These are phyloP conservation scores for Hylia prasina DNA, from an alignment of 2,113 vertebrate genomes.

Conservation along the genomic window DNA sequence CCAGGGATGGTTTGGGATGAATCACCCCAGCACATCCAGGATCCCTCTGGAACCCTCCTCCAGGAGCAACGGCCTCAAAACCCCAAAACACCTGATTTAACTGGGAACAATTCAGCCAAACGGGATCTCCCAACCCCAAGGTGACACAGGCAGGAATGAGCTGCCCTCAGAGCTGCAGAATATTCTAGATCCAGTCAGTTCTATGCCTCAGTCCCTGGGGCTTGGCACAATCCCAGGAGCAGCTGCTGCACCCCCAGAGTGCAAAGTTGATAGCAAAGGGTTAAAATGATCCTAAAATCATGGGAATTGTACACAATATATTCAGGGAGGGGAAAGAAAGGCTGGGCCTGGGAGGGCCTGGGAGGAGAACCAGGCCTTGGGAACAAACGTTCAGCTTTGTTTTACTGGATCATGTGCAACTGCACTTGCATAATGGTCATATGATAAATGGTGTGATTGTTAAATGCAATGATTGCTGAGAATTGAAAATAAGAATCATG, in stretches of 20 bases:
- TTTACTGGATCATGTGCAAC: no score
- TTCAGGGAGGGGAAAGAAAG: no score
- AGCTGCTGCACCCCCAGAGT: background rate
- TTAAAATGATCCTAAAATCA: no score
- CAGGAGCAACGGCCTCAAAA: fast-evolving
- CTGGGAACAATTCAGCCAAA: fast-evolving
- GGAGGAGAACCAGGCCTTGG: no score
- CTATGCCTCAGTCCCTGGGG: fast-evolving
- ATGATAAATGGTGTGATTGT: no score
- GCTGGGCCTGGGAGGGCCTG: no score
- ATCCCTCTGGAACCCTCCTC: background rate
- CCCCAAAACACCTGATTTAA: background rate
- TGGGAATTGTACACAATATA: no score
- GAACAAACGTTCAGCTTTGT: no score
- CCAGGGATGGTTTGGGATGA: fast-evolving
- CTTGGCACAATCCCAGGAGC: fast-evolving
- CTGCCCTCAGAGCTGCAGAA: background rate
- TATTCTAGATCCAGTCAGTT: fast-evolving
- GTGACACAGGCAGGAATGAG: fast-evolving
- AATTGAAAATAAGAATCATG: no score
- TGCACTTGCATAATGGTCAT: no score
- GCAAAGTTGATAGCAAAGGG: no score
- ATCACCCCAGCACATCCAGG: fast-evolving
- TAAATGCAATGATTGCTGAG: no score
- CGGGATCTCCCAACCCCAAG: background rate